Percentiles rank a stretch among this genome's conserved stretches.
These are phyloP conservation scores for Alouatta palliata DNA, from an alignment of 2,113 vertebrate species.

Conservation along the genomic window DNA sequence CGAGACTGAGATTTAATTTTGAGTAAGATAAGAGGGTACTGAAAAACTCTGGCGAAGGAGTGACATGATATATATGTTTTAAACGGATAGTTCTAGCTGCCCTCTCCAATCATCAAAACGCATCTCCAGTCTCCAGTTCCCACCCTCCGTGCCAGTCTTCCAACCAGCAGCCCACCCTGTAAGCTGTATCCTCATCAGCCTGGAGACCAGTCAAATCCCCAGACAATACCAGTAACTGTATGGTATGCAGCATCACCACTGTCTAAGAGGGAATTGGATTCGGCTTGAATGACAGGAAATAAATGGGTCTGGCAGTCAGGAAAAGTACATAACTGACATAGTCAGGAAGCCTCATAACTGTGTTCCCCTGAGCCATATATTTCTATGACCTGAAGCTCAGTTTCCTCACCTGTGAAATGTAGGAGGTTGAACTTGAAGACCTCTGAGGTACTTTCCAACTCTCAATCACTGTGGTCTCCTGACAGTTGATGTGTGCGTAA, in stretches of 20 bases:
- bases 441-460: slow-evolving; percentile 63
- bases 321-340: neutral
- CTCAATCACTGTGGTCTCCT: slow-evolving; percentile 25
- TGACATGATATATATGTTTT: neutral
- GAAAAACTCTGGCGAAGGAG: neutral
- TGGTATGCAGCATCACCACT: neutral
- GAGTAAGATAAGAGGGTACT: neutral
- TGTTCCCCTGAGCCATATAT: neutral
- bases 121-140: neutral
- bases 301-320: neutral
- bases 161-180: neutral
- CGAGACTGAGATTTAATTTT: neutral
- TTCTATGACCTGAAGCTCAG: slow-evolving; percentile 2
- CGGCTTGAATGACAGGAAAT: neutral
- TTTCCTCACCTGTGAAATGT: slow-evolving; percentile 12
- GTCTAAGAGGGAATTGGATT: neutral
- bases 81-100: neutral
- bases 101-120: neutral
- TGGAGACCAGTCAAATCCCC: neutral
- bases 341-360: neutral
- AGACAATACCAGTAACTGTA: no score
- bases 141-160: neutral
- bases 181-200: neutral
- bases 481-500: neutral
- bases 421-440: slow-evolving; percentile 47